Evolutionary conservation across 2,888 invertebrate species (phyloP), one percentile per base, ranked within the genome.

Genomic region (Dichetophora obliterata): DNA sequence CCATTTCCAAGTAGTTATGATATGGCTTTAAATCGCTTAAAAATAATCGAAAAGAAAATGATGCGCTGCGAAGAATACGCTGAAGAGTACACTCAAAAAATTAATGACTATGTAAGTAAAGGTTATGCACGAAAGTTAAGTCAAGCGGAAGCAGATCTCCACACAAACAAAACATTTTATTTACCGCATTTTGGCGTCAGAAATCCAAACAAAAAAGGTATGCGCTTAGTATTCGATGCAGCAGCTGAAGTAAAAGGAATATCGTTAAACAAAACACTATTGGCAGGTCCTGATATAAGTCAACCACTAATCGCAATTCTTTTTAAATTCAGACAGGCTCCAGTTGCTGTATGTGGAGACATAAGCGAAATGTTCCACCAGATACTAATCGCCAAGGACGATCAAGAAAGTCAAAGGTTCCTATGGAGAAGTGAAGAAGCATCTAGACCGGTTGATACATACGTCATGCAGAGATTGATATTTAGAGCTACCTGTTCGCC

Each of bases 201-300:
- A 24, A 77, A 75, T 37, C 54, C 63, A 4, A 79, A 79, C 19
- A 79, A 79, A 68, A 22, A 19, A 5, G 52, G 48, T 0, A 19
- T 75, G 5, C 73, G 76, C 9, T 8, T 78, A 6, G 78, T 78
- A 8, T 77, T 70, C 43, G 78, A 78, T 11, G 78, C 78, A 5
- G 76, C 78, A 1, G 78, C 78, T 2, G 37, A 78, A 31, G 75
- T 71, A 0, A 2, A 65, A 19, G 5, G 31, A 1, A 57, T 71
- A 5, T 78, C 75, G 0, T 14, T 77, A 48, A 77, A 78, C 22
- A 50, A 70, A 24, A 24, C 77, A 19, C 24, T 68, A 1, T 22
- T 68, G 2, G 16, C 24, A 22, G 68, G 68, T 24, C 68, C 72
- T 6, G 79, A 75, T 27, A 22, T 76, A 6, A 75, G 75, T 27